These are phyloP conservation scores for Blastobasis adustella DNA, from an alignment of 2,888 invertebrate genomes.

Conservation along the genomic window DNA sequence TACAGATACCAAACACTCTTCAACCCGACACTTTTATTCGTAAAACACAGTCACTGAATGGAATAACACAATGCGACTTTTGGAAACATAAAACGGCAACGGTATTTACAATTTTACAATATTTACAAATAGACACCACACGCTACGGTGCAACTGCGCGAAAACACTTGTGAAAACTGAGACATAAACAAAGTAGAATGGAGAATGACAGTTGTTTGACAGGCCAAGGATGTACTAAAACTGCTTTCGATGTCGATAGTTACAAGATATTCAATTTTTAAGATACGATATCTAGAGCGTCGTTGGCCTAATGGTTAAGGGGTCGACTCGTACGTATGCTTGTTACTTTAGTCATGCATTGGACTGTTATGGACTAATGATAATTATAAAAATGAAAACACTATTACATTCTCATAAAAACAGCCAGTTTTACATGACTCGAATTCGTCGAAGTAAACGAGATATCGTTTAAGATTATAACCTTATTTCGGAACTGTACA, in stretches of 20 bases:
- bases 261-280: background rate
- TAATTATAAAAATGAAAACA: too few species aligned
- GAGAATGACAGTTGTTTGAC: background rate
- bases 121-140: slow-evolving; percentile 54
- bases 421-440: too few species aligned
- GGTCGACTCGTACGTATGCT: too few species aligned
- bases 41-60: slow-evolving; percentile 42
- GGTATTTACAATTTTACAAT: slow-evolving; percentile 53
- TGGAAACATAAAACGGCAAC: slow-evolving; percentile 25
- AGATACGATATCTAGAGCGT: background rate
- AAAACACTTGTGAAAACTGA: slow-evolving; percentile 35
- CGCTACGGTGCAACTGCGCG: slow-evolving; percentile 41
- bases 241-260: slow-evolving; percentile 4
- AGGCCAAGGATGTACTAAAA: background rate
- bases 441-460: too few species aligned
- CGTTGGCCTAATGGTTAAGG: background rate
- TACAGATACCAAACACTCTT: slow-evolving; percentile 11
- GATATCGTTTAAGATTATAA: too few species aligned
- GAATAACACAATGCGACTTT: slow-evolving; percentile 18
- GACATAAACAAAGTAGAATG: slow-evolving; percentile 31
- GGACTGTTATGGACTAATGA: too few species aligned
- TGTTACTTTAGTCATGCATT: too few species aligned
- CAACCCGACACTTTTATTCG: slow-evolving; percentile 23
- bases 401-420: too few species aligned
- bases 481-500: too few species aligned